Evolutionary conservation across 2,797 vertebrate species (phyloP), one percentile per base, ranked within the genome.

Genomic region (Neomorphus geoffroyi): DNA sequence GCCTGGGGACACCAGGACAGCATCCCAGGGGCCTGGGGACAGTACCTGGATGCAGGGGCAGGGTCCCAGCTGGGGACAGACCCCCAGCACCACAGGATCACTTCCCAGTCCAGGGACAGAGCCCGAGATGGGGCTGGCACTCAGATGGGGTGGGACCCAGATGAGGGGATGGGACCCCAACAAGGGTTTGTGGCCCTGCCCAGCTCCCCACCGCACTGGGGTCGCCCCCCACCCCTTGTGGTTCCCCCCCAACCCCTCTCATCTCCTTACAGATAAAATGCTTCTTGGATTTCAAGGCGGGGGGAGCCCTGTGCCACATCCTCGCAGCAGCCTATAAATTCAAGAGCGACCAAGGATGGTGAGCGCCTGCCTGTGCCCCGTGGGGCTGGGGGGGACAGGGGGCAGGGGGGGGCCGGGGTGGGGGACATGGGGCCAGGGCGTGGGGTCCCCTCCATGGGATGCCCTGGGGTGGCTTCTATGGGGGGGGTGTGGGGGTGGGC

Each of bases 261-360:
- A 1, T 79, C n/a, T 77, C 3, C 0, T 53, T 81, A 0, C 96
- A 99, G 99, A 99, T 99, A 96, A 99, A 99, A 97, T 99, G 99
- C 98, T 99, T 99, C 96, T 97, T 99, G 97, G 99, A 99, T 97
- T 99, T 99, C 95, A 99, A 99, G 97, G 98, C 99, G 23, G 99
- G 99, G 74, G 99, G 99, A 45, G 98, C 99, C 88, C 97, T 99
- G 28, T 99, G 99, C 97, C 99, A 99, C 95, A 99, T 99, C 94
- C 98, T 99, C 96, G 99, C 99, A 92, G 99, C 99, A 53, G 99
- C 99, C 94, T 99, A 99, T 98, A 99, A 99, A 97, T 99, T 99
- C 97, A 99, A 99, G 98, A 99, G 99, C 95, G 99, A 99, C 98
- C 99, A 99, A 97, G 99, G 99, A 98, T 99, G 99, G 99, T 99